These are phyloP conservation scores for Chloropsis hardwickii DNA, from an alignment of 2,113 vertebrate species.

Conservation along the genomic window DNA sequence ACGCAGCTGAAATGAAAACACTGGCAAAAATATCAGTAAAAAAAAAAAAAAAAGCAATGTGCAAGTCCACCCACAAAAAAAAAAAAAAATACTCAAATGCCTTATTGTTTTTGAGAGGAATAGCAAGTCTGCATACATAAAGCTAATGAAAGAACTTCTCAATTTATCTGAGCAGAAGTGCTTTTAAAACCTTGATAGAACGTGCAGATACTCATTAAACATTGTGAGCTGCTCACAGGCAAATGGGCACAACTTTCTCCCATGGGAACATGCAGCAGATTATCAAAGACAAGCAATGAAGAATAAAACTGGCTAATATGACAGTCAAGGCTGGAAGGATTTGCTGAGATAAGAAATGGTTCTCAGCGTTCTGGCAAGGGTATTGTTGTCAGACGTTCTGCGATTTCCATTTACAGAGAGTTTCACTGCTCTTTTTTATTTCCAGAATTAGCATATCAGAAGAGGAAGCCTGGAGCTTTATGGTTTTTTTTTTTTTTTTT, in stretches of 20 bases:
- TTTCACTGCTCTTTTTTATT: slow-evolving; percentile 1
- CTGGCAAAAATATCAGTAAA: neutral
- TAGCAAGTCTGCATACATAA: neutral
- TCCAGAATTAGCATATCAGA: slow-evolving; percentile 36
- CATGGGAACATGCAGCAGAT: slow-evolving; percentile 14
- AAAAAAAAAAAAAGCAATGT: neutral
- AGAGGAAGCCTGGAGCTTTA: neutral
- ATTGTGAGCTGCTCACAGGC: slow-evolving; percentile 20
- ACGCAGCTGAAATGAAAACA: neutral
- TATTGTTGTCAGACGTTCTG: slow-evolving; percentile 37
- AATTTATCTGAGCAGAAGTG: neutral
- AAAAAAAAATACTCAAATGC: neutral
- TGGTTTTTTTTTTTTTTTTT: neutral
- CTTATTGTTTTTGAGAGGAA: neutral
- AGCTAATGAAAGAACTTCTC: neutral
- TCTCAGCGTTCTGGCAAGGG: slow-evolving; percentile 25
- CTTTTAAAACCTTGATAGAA: slow-evolving; percentile 17
- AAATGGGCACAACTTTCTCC: slow-evolving; percentile 39
- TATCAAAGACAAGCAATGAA: slow-evolving; percentile 57
- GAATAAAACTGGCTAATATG: slow-evolving; percentile 62
- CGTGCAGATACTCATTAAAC: slow-evolving; percentile 36
- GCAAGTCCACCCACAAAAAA: neutral
- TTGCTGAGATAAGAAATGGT: slow-evolving; percentile 51
- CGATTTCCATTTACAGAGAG: neutral
- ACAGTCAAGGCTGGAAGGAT: slow-evolving; percentile 52